Base-by-base conservation (phyloP, 1,140 invertebrate species). In the Drosophila fuyamai region DNA sequence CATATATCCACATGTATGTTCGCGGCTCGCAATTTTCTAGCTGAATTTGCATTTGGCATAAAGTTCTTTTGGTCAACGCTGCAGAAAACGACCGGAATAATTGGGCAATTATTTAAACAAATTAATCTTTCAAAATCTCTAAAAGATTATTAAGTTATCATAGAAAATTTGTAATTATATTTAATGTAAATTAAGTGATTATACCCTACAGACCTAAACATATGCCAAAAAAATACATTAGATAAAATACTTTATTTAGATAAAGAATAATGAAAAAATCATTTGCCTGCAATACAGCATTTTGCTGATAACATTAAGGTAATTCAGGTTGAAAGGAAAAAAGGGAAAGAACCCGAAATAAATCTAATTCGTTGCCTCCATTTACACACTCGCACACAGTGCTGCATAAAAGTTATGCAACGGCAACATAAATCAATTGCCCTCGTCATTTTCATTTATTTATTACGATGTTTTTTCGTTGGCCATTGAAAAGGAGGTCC, bases 371-470 rank as follows among this genome's bases (percentile, higher is more conserved):
- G 47, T 18, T 36, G 6, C 0, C 16, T 38, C 58, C 47, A 40
- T 35, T 32, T 29, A 55, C 40, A 61, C 57, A 65, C 51, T 27
- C 55, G 36, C 50, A 50, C 46, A 71, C 68, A 73, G 67, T 74
- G 35, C 57, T 36, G 38, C 38, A 61, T 72, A 4, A 74, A 75
- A 75, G 72, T 75, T 75, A 75, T 75, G 72, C 70, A 75, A 75
- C 71, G 38, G 29, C 48, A 73, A 62, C 72, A 74, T 75, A 75
- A 75, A 75, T 75, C 72, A 75, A 75, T 63, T 63, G 71, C 67
- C 68, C 41, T 61, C 57, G 71, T 72, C 72, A 75, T 75, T 75
- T 74, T 60, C 68, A 73, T 73, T 74, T 62, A 73, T 73, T 74
- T 73, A 73, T 61, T 74, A 62, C 58, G 48, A 73, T 73, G 58